These are phyloP conservation scores for Pseudochaenichthys georgianus DNA, from an alignment of 2,797 vertebrate genomes.

Conservation along the genomic window DNA sequence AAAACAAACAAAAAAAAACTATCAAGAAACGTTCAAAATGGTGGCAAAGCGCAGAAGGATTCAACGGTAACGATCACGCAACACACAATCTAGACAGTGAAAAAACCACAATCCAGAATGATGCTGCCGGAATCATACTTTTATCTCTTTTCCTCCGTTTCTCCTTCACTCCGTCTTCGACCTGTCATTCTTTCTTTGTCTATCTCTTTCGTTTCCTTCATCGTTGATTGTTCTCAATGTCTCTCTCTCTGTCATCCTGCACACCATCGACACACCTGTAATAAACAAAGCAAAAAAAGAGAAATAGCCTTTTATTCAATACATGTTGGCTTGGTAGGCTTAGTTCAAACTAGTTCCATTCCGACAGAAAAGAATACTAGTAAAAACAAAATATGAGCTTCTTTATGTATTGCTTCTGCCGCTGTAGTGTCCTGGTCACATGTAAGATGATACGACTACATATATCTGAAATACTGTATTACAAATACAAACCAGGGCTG, in stretches of 20 bases:
- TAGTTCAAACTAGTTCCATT: conserved; percentile 81
- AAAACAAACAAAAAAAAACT: conserved; percentile 31
- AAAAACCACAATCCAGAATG: conserved; percentile 63
- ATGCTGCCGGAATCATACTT: conserved; percentile 65
- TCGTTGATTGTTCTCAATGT: conserved; percentile 4
- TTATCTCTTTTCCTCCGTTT: conserved; percentile 12
- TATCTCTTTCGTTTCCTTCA: conserved; percentile 4
- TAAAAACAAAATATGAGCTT: conserved; percentile 75
- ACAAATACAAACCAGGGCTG: conserved; percentile 75
- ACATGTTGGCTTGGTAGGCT: conserved; percentile 77
- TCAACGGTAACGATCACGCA: conserved; percentile 61
- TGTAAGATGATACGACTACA: conserved; percentile 74
- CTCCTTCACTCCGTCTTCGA: not conserved
- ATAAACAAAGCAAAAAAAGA: conserved; percentile 64
- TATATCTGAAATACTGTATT: conserved; percentile 84
- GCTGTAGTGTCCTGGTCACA: conserved; percentile 80
- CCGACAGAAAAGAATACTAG: conserved; percentile 71
- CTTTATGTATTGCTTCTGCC: conserved; percentile 83
- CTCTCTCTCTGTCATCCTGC: conserved; percentile 42
- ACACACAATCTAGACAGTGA: conserved; percentile 47
- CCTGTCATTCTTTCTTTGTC: not conserved
- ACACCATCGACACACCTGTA: conserved; percentile 70
- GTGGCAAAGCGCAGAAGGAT: conserved; percentile 63
- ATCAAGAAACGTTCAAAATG: conserved; percentile 40
- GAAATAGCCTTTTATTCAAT: conserved; percentile 76